Percentiles rank a stretch among this genome's conserved stretches.
phyloP scores from a whole-genome alignment of 2,797 vertebrate species.

The Pogonophryne albipinna region DNA sequence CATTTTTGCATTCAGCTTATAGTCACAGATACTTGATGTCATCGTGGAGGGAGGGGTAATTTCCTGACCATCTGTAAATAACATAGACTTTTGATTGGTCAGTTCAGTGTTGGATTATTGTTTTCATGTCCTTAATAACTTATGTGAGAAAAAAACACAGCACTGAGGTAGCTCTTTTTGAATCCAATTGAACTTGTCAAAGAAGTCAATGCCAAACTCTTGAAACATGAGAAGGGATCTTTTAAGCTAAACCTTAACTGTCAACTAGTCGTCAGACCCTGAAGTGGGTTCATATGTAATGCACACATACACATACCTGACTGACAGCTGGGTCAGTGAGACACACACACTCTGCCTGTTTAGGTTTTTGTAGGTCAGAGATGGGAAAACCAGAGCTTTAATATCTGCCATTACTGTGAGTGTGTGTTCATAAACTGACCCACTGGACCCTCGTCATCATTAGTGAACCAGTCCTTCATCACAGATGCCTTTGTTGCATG shows the following conservation, averaged over 20 bases:
- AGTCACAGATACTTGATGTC: constrained; percentile 84
- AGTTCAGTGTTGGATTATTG: constrained; percentile 38
- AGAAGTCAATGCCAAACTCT: constrained; percentile 47
- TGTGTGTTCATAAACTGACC: constrained; percentile 50
- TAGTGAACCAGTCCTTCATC: constrained; percentile 73
- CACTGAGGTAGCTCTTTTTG: constrained; percentile 46
- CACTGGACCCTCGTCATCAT: constrained; percentile 59
- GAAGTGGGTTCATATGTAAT: constrained; percentile 42
- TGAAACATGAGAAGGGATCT: constrained; percentile 49
- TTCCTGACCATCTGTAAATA: constrained; percentile 78
- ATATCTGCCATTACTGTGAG: constrained; percentile 39
- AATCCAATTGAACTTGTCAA: constrained; percentile 39
- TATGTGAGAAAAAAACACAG: constrained; percentile 40
- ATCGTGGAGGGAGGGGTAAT: constrained; percentile 38
- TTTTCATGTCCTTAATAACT: constrained; percentile 61
- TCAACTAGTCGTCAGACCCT: constrained; percentile 28
- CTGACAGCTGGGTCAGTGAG: constrained; percentile 47
- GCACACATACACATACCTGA: constrained; percentile 21
- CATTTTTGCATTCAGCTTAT: constrained; percentile 66
- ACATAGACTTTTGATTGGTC: constrained; percentile 49
- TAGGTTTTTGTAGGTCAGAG: constrained; percentile 44
- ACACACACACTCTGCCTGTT: constrained; percentile 35
- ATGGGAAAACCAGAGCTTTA: constrained; percentile 53
- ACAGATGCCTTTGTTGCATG: constrained; percentile 86
- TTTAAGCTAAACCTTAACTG: constrained; percentile 33